A percentile compares a stretch with the other conserved stretches of the same genome.
These are phyloP conservation scores for Mamestra brassicae DNA, from an alignment of 2,888 invertebrate genomes.

Conservation along the genomic window DNA sequence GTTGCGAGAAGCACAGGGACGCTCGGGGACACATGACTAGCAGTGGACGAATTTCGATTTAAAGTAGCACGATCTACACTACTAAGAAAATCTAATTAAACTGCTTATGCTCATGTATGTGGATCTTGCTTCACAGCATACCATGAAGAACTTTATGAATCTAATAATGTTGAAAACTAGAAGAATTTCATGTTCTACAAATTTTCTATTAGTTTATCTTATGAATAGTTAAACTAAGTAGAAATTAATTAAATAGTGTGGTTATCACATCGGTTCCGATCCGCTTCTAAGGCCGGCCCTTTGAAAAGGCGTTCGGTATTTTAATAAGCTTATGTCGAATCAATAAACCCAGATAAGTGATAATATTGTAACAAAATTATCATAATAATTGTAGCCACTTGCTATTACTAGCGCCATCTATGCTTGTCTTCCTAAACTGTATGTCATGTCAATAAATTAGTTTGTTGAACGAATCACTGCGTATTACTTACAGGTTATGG, in stretches of 20 bases:
- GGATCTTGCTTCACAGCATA: neutral
- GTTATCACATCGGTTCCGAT: constrained; percentile 26
- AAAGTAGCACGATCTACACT: no score
- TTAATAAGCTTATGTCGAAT: constrained; percentile 12
- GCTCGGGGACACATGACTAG: neutral
- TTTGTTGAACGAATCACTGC: no score
- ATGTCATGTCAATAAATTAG: no score
- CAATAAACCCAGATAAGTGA: neutral
- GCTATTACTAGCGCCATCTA: no score
- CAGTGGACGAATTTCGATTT: neutral
- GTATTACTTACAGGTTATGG: no score
- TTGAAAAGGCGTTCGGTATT: constrained; percentile 19
- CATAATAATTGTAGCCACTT: no score
- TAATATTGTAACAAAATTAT: no score
- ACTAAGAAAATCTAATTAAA: neutral
- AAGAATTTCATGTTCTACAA: constrained; percentile 29
- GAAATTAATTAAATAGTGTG: constrained; percentile 53
- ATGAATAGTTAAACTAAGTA: constrained; percentile 35
- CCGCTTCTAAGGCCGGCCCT: neutral
- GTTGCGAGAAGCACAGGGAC: no score
- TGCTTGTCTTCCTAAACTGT: no score
- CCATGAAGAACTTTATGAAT: neutral
- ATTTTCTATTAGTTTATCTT: constrained; percentile 33
- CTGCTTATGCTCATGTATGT: neutral
- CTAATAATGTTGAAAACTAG: neutral